Evolutionary conservation across 1,140 invertebrate genomes (phyloP).

Genomic region (Sipha flava): DNA sequence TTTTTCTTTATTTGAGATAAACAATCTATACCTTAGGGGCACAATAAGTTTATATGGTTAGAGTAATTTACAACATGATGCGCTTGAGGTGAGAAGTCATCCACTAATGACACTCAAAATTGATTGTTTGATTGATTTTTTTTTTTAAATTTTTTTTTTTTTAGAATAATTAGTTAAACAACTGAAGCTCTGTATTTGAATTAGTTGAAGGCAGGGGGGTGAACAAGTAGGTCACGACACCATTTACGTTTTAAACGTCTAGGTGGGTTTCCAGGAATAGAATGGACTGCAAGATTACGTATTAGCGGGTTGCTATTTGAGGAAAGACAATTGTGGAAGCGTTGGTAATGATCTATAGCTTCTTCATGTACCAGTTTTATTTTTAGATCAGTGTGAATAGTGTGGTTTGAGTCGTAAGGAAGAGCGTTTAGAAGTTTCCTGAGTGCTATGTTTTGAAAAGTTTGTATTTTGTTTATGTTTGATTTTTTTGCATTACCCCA

Average conservation of each 20-base stretch:
- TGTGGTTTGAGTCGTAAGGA: not conserved
- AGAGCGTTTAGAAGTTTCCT: not conserved
- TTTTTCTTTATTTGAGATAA: too few species aligned
- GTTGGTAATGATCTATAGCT: not conserved
- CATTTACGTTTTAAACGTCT: not conserved
- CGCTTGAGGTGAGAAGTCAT: too few species aligned
- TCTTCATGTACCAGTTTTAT: not conserved
- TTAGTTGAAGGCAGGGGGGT: too few species aligned
- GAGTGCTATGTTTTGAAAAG: slow-evolving; percentile 11
- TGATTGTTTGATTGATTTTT: too few species aligned
- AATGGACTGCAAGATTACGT: not conserved
- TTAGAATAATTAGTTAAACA: too few species aligned
- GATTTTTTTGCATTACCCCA: slow-evolving; percentile 37
- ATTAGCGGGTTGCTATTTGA: not conserved
- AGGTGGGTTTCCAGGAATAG: not conserved
- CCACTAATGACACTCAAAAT: too few species aligned
- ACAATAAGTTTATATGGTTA: too few species aligned
- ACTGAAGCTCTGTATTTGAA: too few species aligned
- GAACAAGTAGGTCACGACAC: not conserved
- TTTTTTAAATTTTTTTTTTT: too few species aligned
- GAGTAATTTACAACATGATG: too few species aligned
- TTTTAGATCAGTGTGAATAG: not conserved
- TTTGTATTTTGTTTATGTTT: slow-evolving; percentile 38
- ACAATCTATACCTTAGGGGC: too few species aligned
- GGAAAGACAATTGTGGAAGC: not conserved